Evolutionary conservation across 2,888 invertebrate genomes (phyloP).

Genomic region (Melanotus villosus): DNA sequence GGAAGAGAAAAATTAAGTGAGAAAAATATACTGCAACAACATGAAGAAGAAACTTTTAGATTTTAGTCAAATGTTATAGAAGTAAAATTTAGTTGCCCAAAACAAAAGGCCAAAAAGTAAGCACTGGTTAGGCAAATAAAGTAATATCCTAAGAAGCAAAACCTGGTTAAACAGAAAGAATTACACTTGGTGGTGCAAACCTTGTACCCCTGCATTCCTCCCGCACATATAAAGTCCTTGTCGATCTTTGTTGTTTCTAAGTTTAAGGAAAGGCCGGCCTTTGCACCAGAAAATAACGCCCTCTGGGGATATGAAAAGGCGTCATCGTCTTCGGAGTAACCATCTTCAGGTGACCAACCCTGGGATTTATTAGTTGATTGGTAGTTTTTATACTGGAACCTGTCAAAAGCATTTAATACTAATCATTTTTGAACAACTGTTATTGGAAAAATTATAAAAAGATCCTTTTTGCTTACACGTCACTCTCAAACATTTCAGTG

Average conservation of each 20-base stretch:
- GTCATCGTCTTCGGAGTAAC: constrained; percentile 7
- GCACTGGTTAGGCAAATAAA: too few relatives aligned
- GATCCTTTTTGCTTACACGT: constrained; percentile 49
- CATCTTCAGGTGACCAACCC: constrained; percentile 2
- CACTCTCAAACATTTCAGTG: constrained; percentile 70
- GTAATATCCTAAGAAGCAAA: too few relatives aligned
- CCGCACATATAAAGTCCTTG: not conserved
- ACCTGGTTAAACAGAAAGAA: too few relatives aligned
- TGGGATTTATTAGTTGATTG: constrained; percentile 1
- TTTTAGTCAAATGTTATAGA: too few relatives aligned
- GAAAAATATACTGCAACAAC: too few relatives aligned
- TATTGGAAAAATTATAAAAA: too few relatives aligned
- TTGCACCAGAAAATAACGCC: constrained; percentile 14
- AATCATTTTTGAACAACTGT: too few relatives aligned
- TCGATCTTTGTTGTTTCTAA: not conserved
- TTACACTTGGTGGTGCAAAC: too few relatives aligned
- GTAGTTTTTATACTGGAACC: constrained; percentile 8
- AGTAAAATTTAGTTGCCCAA: too few relatives aligned
- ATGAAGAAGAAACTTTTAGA: too few relatives aligned
- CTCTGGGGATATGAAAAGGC: constrained; percentile 9
- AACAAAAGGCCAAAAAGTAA: too few relatives aligned
- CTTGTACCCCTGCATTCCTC: constrained; percentile 22
- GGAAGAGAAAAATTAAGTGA: not conserved
- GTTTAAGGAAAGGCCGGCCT: constrained; percentile 13
- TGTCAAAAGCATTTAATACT: not conserved